Base-by-base conservation (phyloP, 2,797 vertebrate genomes). In the Enteromius mattozi region DNA sequence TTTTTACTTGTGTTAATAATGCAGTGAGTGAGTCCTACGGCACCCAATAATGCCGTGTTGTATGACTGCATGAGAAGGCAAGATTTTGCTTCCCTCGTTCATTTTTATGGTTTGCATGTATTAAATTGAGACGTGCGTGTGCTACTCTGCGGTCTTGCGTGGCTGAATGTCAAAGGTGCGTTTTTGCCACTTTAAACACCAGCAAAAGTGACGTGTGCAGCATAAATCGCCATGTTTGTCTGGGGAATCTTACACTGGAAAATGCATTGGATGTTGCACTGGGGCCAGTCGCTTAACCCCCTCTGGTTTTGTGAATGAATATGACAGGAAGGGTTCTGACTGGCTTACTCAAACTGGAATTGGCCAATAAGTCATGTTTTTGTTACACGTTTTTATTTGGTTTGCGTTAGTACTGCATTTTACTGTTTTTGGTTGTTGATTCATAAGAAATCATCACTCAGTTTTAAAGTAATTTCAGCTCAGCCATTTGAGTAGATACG, bases 181-280 rank as follows among this genome's bases (percentile, higher is more conserved):
- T 81, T 88, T 86, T 86, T 81, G 78, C 88, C 76, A 85, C 66
- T 90, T 88, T 69, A 80, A 87, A 83, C 87, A 88, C 88, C 87
- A 83, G 69, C 27, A 35, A 83, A 69, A 82, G 54, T 86, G 16
- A 84, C 78, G 69, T 63, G 85, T 82, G 7, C 81, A 70, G 49
- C 35, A 81, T 70, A 19, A 45, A 86, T 72, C 70, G 66, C 54
- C 35, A 83, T 75, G 84, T 49, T 72, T 19, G 37, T 86, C 82
- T 27, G 42, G 80, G 47, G 84, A 86, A 69, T 80, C 14, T 19
- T 66, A 82, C 76, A 88, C 88, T 88, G 84, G 86, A 89, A 83
- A 56, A 82, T 65, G 77, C 21, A 70, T 85, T 87, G 82, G 69
- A 89, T 80, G 68, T 89, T 86, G 91, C 89, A 91, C 88, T 92